Conservation (phyloP, 2,113 vertebrate genomes). For the Ardeotis arabs region DNA sequence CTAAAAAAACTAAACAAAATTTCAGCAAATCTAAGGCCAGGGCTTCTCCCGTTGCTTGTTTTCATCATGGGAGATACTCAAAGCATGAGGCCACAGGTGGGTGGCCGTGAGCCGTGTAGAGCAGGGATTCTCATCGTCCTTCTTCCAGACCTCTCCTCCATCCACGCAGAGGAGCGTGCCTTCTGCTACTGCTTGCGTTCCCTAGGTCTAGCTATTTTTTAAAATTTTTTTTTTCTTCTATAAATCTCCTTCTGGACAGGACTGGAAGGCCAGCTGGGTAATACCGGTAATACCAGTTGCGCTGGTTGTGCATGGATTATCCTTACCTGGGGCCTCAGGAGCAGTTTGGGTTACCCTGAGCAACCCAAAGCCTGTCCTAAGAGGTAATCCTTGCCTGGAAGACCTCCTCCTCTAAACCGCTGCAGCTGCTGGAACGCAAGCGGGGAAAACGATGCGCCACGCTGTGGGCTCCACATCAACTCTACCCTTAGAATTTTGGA, state of each 20-base stretch:
- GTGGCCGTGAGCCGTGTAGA: not conserved
- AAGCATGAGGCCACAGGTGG: accelerated
- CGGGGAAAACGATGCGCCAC: accelerated
- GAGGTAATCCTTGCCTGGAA: not conserved
- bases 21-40: accelerated
- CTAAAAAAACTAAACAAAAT: not conserved
- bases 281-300: not conserved
- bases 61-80: not conserved
- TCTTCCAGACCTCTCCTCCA: not conserved
- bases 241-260: not conserved
- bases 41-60: not conserved
- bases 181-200: not conserved
- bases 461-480: not conserved
- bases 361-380: not conserved
- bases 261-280: not conserved
- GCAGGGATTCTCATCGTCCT: not conserved
- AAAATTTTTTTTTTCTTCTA: not conserved
- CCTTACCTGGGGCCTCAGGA: not conserved
- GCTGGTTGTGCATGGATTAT: not conserved
- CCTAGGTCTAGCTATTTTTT: not conserved
- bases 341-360: accelerated
- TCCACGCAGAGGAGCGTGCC: accelerated
- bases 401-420: not conserved
- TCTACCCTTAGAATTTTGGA: not conserved
- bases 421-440: not conserved